These are phyloP conservation scores for Bombyx mandarina DNA, from an alignment of 1,140 invertebrate species.

Conservation along the genomic window DNA sequence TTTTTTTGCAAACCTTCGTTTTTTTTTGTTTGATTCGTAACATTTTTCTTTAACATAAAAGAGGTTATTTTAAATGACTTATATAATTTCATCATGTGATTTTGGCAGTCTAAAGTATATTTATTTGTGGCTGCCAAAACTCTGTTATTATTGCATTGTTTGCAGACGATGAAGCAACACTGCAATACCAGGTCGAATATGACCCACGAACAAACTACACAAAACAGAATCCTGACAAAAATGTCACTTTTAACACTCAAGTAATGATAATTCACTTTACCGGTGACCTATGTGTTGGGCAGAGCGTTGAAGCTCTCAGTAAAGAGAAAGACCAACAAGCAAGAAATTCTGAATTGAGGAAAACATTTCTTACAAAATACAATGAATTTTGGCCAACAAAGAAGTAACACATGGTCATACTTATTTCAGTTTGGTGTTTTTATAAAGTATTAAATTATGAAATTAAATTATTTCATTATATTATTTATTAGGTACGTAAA, in stretches of 20 bases:
- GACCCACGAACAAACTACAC: constrained; percentile 34
- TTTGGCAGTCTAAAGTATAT: too few species aligned
- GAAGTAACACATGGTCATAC: constrained; percentile 33
- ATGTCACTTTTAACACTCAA: constrained; percentile 62
- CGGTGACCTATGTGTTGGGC: constrained; percentile 57
- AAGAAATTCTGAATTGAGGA: constrained; percentile 57
- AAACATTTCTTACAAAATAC: constrained; percentile 61
- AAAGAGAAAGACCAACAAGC: constrained; percentile 64
- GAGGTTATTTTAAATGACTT: too few species aligned
- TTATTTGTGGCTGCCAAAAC: too few species aligned
- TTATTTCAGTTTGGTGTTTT: background rate
- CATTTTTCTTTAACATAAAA: background rate
- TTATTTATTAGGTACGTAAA: background rate
- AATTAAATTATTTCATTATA: background rate
- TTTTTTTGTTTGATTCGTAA: background rate
- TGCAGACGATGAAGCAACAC: constrained; percentile 31
- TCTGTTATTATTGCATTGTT: constrained; percentile 3
- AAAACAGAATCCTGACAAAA: constrained; percentile 50
- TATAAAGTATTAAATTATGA: background rate
- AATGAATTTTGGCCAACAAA: constrained; percentile 61
- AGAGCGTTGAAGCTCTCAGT: constrained; percentile 61
- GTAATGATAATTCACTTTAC: constrained; percentile 63
- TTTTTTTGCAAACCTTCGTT: too few species aligned
- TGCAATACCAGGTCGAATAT: constrained; percentile 40
- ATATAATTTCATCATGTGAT: too few species aligned